Base-by-base conservation (phyloP, 2,113 vertebrate genomes). In the Rhineura floridana region DNA sequence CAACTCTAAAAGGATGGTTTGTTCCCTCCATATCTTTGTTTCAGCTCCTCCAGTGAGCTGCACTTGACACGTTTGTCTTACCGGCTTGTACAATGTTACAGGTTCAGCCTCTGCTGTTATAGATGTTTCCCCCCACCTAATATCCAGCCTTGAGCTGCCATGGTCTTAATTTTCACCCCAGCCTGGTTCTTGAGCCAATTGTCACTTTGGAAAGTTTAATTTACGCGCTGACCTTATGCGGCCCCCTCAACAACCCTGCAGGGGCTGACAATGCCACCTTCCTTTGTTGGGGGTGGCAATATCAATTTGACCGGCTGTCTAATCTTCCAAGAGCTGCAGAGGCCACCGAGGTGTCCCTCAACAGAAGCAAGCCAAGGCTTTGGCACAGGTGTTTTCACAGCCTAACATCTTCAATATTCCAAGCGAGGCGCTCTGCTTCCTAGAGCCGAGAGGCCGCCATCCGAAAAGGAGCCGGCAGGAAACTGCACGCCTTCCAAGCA, bases 391-490 rank as follows among this genome's bases (percentile, higher is more conserved):
- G 52, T 39, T 70, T 89, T 87, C 0, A 0, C 0, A 0, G 59
- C 73, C 63, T 33, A 3, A 42, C 0, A 88, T 50, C 88, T 77
- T 23, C 21, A 3, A 65, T 2, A 0, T 8, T 84, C 81, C 2
- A 0, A 82, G 69, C 83, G 13, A 0, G 0, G 73, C 0, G 0
- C 0, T 0, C 23, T 25, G 11, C 19, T 65, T 36, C 59, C 39
- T 21, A 62, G 59, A 12, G 23, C 42, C 23, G 23, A 76, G 55
- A 11, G 13, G 13, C 30, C 2, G 30, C 70, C 70, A 52, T 25
- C 30, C 13, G 77, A 10, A n/a, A 33, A 17, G 33, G 30, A 15
- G 17, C 11, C 15, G 13, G 2, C 36, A 21, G 21, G 36, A 9
- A 39, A 6, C 28, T 3, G 42, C 7, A 19, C 36, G 46, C 7